phyloP scores from a whole-genome alignment of 2,888 invertebrate species.

The Eupeodes latifasciatus region DNA sequence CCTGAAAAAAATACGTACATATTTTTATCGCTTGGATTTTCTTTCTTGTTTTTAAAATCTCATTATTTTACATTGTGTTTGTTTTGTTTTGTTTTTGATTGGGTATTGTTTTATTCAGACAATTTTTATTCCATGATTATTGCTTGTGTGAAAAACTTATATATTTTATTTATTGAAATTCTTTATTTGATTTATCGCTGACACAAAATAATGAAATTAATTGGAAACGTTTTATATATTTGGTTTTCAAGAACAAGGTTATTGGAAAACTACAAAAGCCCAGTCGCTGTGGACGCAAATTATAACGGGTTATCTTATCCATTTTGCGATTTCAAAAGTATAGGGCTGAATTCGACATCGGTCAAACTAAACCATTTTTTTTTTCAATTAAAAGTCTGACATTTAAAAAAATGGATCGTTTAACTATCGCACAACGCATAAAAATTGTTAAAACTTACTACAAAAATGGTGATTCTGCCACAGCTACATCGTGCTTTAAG shows the following conservation, averaged over 20 bases:
- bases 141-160: background rate
- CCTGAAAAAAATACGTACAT: background rate
- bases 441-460: too few species aligned
- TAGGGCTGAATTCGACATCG: too few species aligned
- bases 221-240: background rate
- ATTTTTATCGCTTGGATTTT: slow-evolving; percentile 3
- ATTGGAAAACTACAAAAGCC: background rate
- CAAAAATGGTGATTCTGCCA: too few species aligned
- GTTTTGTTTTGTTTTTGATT: too few species aligned
- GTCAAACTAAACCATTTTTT: too few species aligned
- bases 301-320: too few species aligned
- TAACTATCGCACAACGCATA: too few species aligned
- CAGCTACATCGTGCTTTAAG: too few species aligned
- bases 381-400: too few species aligned
- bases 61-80: slow-evolving; percentile 27
- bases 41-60: slow-evolving; percentile 1
- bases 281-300: too few species aligned
- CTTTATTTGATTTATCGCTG: slow-evolving; percentile 7
- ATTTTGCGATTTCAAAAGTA: too few species aligned
- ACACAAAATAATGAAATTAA: background rate
- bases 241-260: background rate
- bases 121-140: background rate
- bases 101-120: slow-evolving; percentile 21
- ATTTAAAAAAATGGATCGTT: too few species aligned
- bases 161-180: slow-evolving; percentile 26